These are phyloP conservation scores for Galeopterus variegatus DNA, from an alignment of 2,113 vertebrate species.

Conservation along the genomic window DNA sequence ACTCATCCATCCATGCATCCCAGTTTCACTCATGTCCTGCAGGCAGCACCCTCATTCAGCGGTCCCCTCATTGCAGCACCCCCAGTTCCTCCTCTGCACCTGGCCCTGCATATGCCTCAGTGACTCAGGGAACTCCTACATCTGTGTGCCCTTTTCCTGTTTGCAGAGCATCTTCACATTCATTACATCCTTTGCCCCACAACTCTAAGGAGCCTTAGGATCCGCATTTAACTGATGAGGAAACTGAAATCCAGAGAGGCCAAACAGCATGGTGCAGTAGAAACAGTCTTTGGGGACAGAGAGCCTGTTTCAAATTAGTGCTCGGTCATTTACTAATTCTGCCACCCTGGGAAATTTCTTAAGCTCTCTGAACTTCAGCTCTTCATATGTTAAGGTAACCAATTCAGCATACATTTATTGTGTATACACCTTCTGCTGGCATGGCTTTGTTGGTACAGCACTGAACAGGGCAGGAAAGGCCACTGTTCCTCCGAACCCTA, in stretches of 20 bases:
- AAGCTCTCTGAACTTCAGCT: background rate
- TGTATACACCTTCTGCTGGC: background rate
- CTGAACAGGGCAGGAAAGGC: background rate
- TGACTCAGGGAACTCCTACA: background rate
- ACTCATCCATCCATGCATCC: no score
- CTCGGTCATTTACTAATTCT: background rate
- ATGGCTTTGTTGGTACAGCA: background rate
- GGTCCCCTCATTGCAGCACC: background rate
- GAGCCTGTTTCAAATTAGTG: background rate
- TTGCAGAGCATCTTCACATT: background rate
- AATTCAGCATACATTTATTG: background rate
- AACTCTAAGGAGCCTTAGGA: background rate
- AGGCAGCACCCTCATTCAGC: background rate
- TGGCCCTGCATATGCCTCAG: background rate
- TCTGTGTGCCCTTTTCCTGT: background rate
- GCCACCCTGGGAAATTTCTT: background rate
- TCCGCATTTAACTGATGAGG: background rate
- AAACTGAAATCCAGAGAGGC: background rate
- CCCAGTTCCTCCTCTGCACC: background rate
- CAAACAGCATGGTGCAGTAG: background rate
- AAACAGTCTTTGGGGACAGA: background rate
- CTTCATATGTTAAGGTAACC: background rate
- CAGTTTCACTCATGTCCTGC: fast-evolving
- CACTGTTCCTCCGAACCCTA: background rate
- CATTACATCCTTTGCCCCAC: background rate